Base-by-base conservation (phyloP, 2,888 invertebrate genomes). In the Heteropelma amictum region DNA sequence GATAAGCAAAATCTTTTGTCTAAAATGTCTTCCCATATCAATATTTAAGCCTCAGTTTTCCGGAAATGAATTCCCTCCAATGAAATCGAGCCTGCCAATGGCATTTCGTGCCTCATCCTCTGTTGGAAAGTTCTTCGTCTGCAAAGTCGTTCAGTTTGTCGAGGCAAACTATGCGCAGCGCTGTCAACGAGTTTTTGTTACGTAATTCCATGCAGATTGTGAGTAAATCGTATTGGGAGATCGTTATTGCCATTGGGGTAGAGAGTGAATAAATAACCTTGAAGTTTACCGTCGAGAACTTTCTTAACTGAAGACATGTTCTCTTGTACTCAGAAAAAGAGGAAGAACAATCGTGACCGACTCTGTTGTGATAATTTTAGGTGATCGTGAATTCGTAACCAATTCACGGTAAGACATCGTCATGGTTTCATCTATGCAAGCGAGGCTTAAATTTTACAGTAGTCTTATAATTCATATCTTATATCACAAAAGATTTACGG, bases 181-280 rank as follows among this genome's bases (percentile, higher is more conserved):
- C 42, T 33, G 54, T 47, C 45, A 14, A 30, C 21, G 30, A 17
- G 45, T 67, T 63, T 33, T 19, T 38, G 51, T 75, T 67, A 63
- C 56, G 47, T 67, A 75, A 75, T 75, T 75, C 45, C 35, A 71
- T 71, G 67, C 67, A 61, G 71, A 63, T 75, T 71, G 33, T 40
- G 64, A 30, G 60, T 56, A 49, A 75, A 49, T 54, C 33, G 28
- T 33, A 26, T 30, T 10, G 42, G 54, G 56, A 60, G 26, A 51
- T 69, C 33, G 56, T 33, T 45, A 40, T 49, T 35, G 30, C 8
- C 17, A 38, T 10, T 21, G 12, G 19, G 17, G 14, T n/a, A 23
- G 26, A 14, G 28, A 65, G 42, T 49, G 53, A 38, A 42, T 7
- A 53, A 61, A 42, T 33, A 35, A 60, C n/a, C 7, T n/a, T 8